Evolutionary conservation across 2,888 invertebrate species (phyloP).

Genomic region (Romanomermis culicivorax): DNA sequence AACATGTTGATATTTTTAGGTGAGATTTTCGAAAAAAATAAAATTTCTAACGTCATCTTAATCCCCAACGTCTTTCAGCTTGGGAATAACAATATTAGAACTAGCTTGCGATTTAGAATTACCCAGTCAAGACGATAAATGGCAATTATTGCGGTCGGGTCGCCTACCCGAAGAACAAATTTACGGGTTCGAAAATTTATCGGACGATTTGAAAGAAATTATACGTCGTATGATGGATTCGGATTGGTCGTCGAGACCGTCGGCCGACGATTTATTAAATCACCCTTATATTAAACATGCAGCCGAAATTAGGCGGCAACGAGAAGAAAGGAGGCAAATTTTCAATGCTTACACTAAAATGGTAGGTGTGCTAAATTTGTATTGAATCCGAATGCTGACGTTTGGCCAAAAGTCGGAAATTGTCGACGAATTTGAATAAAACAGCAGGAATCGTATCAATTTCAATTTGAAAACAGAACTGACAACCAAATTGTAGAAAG

Average conservation of each 20-base stretch:
- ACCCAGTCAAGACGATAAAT: conserved; percentile 45
- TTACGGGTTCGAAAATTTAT: neutral
- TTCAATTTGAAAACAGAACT: too few species aligned
- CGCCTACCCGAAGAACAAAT: conserved; percentile 32
- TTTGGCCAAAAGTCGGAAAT: too few species aligned
- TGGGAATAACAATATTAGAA: conserved; percentile 51
- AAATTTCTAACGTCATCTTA: neutral
- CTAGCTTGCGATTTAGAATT: conserved; percentile 47
- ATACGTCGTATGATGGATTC: conserved; percentile 1
- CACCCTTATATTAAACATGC: neutral
- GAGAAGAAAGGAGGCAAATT: neutral
- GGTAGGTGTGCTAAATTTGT: neutral
- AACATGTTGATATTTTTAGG: conserved; percentile 50
- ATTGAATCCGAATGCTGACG: neutral
- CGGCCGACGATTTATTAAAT: neutral
- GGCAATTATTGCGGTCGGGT: conserved; percentile 45
- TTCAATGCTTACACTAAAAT: neutral
- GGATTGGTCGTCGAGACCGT: neutral
- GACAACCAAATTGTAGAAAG: too few species aligned
- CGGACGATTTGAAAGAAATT: neutral
- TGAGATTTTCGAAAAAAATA: conserved; percentile 11
- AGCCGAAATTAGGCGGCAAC: too few species aligned
- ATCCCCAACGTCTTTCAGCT: conserved; percentile 27
- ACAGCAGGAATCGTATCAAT: too few species aligned
- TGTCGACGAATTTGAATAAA: too few species aligned